Percentiles rank a stretch among this genome's conserved stretches.
Conservation (phyloP, 2,797 vertebrate genomes). For the Anisognathus igniventris region DNA sequence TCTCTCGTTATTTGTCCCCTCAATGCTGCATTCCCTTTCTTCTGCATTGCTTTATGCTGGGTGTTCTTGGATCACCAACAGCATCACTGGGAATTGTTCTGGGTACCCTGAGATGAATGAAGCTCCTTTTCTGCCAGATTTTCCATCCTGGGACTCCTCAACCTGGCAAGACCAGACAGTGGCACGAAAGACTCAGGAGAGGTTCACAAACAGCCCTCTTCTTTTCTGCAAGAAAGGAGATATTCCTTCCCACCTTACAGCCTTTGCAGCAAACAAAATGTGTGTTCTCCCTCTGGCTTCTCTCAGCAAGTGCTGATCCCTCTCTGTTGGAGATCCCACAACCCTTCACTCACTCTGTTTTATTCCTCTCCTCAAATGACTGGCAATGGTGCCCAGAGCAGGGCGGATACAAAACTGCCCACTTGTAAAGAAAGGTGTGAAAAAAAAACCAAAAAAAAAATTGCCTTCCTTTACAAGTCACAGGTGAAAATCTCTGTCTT, state of each 20-base stretch:
- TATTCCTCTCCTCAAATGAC: background rate
- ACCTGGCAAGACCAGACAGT: background rate
- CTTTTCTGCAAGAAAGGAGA: background rate
- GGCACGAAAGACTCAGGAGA: background rate
- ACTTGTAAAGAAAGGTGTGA: background rate
- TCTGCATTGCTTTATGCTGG: background rate
- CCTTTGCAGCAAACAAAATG: background rate
- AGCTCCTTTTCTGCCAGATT: background rate
- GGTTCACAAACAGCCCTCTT: background rate
- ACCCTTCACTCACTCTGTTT: background rate
- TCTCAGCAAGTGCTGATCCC: background rate
- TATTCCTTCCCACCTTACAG: background rate
- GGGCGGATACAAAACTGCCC: too few species aligned
- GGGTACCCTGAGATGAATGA: background rate
- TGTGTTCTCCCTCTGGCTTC: background rate
- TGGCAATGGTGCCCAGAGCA: background rate
- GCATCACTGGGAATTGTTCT: background rate
- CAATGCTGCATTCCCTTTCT: background rate
- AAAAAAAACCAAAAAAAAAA: background rate
- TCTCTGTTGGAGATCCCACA: background rate
- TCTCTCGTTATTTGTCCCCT: background rate
- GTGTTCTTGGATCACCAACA: background rate
- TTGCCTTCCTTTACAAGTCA: background rate
- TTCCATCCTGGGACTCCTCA: background rate
- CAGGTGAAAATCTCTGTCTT: background rate